Conservation (phyloP, 2,797 vertebrate genomes). For the Cetoscarus ocellatus region DNA sequence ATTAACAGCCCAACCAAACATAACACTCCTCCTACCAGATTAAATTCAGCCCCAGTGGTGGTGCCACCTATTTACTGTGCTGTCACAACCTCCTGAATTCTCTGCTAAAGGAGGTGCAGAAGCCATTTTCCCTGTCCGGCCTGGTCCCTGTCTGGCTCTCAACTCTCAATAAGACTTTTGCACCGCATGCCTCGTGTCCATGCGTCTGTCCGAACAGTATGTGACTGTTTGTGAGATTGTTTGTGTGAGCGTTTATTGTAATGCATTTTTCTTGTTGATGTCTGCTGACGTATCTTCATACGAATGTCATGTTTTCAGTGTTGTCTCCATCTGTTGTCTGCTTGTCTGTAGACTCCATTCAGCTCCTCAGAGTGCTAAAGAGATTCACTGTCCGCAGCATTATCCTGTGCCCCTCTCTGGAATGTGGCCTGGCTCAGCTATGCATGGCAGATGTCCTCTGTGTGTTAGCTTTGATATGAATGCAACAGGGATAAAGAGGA, state of each 20-base stretch:
- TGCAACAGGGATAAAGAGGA: conserved; percentile 56
- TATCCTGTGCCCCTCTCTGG: conserved; percentile 64
- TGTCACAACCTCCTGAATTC: conserved; percentile 45
- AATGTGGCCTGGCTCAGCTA: conserved; percentile 76
- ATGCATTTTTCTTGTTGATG: conserved; percentile 60
- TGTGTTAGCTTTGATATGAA: conserved; percentile 69
- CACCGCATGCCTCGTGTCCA: conserved; percentile 76
- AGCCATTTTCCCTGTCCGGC: conserved; percentile 74
- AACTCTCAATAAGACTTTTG: conserved; percentile 66
- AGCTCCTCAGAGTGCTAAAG: conserved; percentile 54
- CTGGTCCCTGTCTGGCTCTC: conserved; percentile 74
- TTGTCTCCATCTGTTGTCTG: conserved; percentile 73
- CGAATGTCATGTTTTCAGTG: conserved; percentile 58
- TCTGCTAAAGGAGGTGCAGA: conserved; percentile 67
- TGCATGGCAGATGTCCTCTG: conserved; percentile 81
- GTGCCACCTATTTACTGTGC: conserved; percentile 38
- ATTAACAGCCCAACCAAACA: conserved; percentile 75
- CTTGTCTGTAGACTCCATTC: conserved; percentile 59
- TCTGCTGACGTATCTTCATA: conserved; percentile 63
- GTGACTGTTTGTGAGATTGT: conserved; percentile 58
- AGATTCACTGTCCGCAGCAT: conserved; percentile 63
- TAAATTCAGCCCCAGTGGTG: conserved; percentile 56
- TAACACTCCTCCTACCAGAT: conserved; percentile 55
- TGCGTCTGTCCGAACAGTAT: conserved; percentile 65
- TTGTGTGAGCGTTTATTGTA: conserved; percentile 60